Percentiles rank a stretch among this genome's conserved stretches.
Conservation (phyloP, 2,113 vertebrate species). For the Sigmodon hispidus region DNA sequence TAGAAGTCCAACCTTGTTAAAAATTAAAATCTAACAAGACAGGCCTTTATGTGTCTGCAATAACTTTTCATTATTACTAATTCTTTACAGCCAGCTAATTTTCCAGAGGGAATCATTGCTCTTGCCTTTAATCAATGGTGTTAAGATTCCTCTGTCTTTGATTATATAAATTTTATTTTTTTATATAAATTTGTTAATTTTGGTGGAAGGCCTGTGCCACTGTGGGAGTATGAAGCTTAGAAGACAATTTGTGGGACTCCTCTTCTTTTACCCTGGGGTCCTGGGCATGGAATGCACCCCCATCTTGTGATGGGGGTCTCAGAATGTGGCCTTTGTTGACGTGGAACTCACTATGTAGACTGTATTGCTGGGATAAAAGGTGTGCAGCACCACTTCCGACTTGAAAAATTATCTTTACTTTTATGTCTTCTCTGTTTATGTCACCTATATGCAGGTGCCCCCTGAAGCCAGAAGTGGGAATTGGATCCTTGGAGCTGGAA, state of each 20-base stretch:
- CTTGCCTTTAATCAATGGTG: neutral
- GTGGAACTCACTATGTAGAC: neutral
- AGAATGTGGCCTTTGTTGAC: neutral
- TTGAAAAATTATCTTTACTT: neutral
- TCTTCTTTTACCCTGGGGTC: neutral
- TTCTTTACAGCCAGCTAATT: slow-evolving; percentile 40
- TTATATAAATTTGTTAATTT: neutral
- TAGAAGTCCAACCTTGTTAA: neutral
- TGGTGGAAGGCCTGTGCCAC: neutral
- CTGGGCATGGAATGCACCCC: neutral
- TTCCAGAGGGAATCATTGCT: neutral
- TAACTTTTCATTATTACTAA: neutral
- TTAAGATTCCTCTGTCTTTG: neutral
- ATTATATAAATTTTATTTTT: neutral
- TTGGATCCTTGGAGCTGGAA: neutral
- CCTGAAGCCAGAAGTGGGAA: neutral
- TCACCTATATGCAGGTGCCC: no score
- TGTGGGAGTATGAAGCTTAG: neutral
- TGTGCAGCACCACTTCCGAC: neutral
- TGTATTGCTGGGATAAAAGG: neutral
- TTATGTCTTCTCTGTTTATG: neutral
- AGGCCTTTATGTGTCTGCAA: neutral
- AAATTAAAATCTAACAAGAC: slow-evolving; percentile 43
- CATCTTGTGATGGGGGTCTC: neutral
- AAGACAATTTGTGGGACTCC: neutral